phyloP scores from a whole-genome alignment of 2,888 invertebrate species.

The Strigamia transsilvanica region DNA sequence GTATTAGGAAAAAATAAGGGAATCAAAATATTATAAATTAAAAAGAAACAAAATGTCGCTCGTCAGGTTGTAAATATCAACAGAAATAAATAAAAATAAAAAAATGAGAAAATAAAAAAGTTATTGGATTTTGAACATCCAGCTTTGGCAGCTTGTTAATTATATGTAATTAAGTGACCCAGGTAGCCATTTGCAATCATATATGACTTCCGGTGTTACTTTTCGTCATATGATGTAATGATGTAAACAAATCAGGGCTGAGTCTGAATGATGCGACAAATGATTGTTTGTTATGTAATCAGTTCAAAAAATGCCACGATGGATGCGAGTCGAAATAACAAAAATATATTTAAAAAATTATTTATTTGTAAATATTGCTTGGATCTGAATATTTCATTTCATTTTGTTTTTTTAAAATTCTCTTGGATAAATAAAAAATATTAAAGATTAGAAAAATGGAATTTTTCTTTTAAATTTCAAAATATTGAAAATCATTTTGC shows the following conservation, averaged over 20 bases:
- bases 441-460: no score
- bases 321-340: not conserved
- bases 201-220: slow-evolving; percentile 39
- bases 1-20: no score
- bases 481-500: no score
- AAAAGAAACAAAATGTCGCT: not conserved
- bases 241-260: not conserved
- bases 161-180: slow-evolving; percentile 42
- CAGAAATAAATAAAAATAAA: not conserved
- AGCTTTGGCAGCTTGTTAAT: slow-evolving; percentile 27
- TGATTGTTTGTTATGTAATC: no score
- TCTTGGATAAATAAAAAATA: no score
- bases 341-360: no score
- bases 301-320: not conserved
- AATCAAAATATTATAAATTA: not conserved
- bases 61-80: not conserved
- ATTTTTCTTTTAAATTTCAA: no score
- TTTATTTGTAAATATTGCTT: no score
- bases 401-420: no score
- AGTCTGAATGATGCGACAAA: not conserved
- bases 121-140: not conserved
- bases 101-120: not conserved
- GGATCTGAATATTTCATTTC: no score
- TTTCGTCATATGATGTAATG: not conserved
- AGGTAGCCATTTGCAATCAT: slow-evolving; percentile 39